Evolutionary conservation across 1,140 invertebrate species (phyloP), one percentile per base, ranked within the genome.

Genomic region (Galleria mellonella): DNA sequence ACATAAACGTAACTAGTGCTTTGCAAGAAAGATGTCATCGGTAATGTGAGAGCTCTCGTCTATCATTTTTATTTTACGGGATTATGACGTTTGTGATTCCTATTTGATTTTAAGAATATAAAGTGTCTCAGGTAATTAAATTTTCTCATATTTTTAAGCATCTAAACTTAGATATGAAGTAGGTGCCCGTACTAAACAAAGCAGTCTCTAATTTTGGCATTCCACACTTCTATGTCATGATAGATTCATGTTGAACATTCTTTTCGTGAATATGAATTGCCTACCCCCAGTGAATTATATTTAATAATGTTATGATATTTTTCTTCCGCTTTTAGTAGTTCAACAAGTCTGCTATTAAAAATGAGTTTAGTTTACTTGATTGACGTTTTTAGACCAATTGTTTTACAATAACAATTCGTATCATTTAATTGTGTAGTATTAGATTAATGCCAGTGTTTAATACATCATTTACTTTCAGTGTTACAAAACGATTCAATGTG

Each of bases 11-110:
- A 63, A 55, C 52, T 67, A 59, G 68, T 76, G 62, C 47, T 70
- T 66, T 72, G 48, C 42, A 65, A 69, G 64, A 81, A 78, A 78
- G 67, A 77, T 79, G 76, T 79, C 81, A 79, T 78, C 67, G 69
- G 74, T 77, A 78, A 79, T 84, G 81, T 81, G 76, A 82, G 79
- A 77, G 78, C 74, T 71, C 63, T 81, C 61, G 60, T 62, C 66
- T 69, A 81, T 66, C 64, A 77, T 72, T 82, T 75, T 72, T 73
- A 82, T 74, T 75, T 76, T 74, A 72, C 59, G 58, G 57, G 72
- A 83, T 71, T 76, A 77, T 82, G 75, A 82, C 70, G 69, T 81
- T 66, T 72, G 62, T 62, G 55, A 65, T 63, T 76, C 63, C 62
- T 44, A 62, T 73, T 75, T 49, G 69, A 61, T 74, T 70, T 65